Conservation (phyloP, 2,797 vertebrate genomes). For the Micrastur ruficollis region DNA sequence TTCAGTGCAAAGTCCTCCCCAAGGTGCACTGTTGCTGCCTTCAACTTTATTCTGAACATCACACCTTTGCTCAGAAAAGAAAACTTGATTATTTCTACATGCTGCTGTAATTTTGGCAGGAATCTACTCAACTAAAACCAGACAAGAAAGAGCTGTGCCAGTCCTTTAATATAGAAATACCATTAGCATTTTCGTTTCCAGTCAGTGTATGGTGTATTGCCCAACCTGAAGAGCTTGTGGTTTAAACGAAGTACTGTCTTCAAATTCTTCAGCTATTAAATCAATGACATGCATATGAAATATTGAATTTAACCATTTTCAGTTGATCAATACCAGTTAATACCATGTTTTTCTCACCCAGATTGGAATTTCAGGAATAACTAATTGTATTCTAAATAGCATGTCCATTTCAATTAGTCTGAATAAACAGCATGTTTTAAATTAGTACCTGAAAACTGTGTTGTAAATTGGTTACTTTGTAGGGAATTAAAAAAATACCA, state of each 20-base stretch:
- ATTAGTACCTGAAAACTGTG: not conserved
- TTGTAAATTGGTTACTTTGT: not conserved
- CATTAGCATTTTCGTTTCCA: not conserved
- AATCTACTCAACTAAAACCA: not conserved
- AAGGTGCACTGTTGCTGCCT: not conserved
- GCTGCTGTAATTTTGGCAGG: not conserved
- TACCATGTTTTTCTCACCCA: not conserved
- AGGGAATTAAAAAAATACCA: not conserved
- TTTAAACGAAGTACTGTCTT: not conserved
- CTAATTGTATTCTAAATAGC: not conserved
- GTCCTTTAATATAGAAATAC: not conserved
- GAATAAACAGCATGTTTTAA: not conserved
- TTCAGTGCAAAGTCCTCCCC: not conserved
- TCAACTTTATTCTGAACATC: not conserved
- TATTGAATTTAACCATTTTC: not conserved
- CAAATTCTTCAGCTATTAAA: not conserved
- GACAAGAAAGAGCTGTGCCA: not conserved
- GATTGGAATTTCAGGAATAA: not conserved
- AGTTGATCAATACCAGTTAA: not conserved
- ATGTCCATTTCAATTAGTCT: not conserved
- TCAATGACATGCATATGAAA: not conserved
- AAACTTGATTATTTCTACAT: not conserved
- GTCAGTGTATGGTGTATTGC: not conserved
- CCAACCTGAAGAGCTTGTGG: not conserved
- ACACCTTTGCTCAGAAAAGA: not conserved